A percentile compares a stretch with the other conserved stretches of the same genome.
Conservation (phyloP, 2,888 invertebrate genomes). For the Amphipyra berbera region DNA sequence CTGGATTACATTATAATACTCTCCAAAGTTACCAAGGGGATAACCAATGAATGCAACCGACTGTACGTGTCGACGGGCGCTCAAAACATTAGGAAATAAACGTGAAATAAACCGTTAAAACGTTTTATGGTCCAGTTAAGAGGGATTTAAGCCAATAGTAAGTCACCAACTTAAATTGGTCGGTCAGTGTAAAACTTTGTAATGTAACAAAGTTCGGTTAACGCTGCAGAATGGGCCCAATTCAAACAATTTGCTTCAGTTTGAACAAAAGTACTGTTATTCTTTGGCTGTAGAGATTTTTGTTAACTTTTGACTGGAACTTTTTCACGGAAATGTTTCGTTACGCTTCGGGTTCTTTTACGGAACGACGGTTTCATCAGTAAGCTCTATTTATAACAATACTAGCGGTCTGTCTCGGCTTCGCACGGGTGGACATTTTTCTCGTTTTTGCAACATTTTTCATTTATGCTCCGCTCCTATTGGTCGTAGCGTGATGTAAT, state of each 20-base stretch:
- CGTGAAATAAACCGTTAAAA: conserved; percentile 23
- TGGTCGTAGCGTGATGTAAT: no score
- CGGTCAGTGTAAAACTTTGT: conserved; percentile 73
- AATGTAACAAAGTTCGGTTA: conserved; percentile 72
- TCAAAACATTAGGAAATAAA: conserved; percentile 3
- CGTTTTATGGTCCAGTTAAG: conserved; percentile 40
- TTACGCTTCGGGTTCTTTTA: conserved; percentile 17
- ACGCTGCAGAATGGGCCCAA: conserved; percentile 68
- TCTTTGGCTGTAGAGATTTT: conserved; percentile 32
- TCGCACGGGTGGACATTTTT: no score
- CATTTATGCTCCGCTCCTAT: no score
- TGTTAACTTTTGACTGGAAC: conserved; percentile 3
- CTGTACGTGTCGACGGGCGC: neutral
- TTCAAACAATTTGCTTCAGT: conserved; percentile 67
- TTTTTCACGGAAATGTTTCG: conserved; percentile 20
- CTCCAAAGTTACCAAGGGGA: no score
- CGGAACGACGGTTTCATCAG: neutral
- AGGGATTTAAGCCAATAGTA: conserved; percentile 28
- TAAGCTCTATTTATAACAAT: no score
- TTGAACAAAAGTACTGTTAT: conserved; percentile 58
- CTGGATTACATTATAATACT: no score
- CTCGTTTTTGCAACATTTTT: no score
- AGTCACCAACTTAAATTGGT: conserved; percentile 73
- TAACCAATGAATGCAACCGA: no score
- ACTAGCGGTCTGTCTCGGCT: no score